Conservation (phyloP, 2,888 invertebrate species). For the Rhorus exstirpatorius region DNA sequence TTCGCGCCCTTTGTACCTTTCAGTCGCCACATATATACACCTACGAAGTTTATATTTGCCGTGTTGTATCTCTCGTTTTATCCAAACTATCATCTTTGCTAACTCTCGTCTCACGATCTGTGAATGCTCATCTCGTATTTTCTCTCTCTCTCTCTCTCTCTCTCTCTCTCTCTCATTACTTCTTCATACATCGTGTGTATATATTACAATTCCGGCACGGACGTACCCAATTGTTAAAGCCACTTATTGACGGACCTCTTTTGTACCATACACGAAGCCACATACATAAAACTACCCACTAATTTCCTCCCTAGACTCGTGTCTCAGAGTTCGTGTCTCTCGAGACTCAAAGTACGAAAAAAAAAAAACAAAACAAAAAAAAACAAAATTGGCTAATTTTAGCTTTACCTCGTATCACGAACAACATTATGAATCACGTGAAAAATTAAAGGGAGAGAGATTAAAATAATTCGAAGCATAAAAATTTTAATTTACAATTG, state of each 20-base stretch:
- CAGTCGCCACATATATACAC: constrained; percentile 6
- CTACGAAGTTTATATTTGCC: constrained; percentile 9
- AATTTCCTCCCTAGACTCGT: constrained; percentile 63
- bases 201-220: constrained; percentile 70
- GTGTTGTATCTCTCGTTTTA: constrained; percentile 1
- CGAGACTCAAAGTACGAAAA: constrained; percentile 24
- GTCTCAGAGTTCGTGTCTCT: constrained; percentile 35
- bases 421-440: constrained; percentile 7
- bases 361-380: not conserved
- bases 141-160: constrained; percentile 14
- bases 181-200: not conserved
- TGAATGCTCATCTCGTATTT: constrained; percentile 13
- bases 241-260: constrained; percentile 70
- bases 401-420: constrained; percentile 2
- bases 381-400: constrained; percentile 24
- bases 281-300: constrained; percentile 58
- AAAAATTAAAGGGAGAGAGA: constrained; percentile 4
- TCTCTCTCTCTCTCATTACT: not conserved
- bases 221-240: constrained; percentile 76
- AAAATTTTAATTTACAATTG: no score
- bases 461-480: constrained; percentile 13
- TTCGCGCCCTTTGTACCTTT: not conserved
- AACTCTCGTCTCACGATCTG: constrained; percentile 32
- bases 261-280: constrained; percentile 36
- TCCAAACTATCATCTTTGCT: not conserved